Conservation (phyloP, 1,140 invertebrate genomes). For the Hestina assimilis region DNA sequence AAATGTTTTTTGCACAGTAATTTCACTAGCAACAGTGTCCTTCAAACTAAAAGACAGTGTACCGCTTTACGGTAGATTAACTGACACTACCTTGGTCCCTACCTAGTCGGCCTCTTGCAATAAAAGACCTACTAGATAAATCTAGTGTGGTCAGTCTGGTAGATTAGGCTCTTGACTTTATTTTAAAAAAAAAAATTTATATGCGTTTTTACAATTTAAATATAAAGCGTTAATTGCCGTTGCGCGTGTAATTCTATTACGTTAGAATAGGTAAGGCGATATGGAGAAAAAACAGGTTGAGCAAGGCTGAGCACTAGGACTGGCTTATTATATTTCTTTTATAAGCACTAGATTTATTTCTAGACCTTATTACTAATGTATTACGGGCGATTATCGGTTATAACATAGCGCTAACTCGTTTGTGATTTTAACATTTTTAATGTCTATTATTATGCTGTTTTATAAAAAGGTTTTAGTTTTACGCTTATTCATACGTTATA, state of each 20-base stretch:
- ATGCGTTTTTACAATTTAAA: not conserved
- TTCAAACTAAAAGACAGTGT: too few relatives aligned
- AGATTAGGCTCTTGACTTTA: too few relatives aligned
- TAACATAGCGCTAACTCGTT: not conserved
- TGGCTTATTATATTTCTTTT: conserved; percentile 47
- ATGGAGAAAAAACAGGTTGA: conserved; percentile 63
- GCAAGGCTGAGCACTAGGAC: conserved; percentile 31
- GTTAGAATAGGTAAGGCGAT: conserved; percentile 54
- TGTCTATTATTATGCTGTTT: conserved; percentile 4
- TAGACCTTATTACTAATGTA: not conserved
- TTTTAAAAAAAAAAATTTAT: not conserved
- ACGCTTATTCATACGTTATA: too few relatives aligned
- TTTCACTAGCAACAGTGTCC: too few relatives aligned
- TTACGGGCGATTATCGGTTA: conserved; percentile 17
- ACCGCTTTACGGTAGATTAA: too few relatives aligned
- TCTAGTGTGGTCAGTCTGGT: too few relatives aligned
- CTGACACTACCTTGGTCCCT: too few relatives aligned
- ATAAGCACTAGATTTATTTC: conserved; percentile 1
- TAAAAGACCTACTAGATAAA: too few relatives aligned
- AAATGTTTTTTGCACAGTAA: too few relatives aligned
- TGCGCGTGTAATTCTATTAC: conserved; percentile 28
- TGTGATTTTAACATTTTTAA: conserved; percentile 13
- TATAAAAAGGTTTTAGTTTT: too few relatives aligned
- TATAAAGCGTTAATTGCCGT: conserved; percentile 19
- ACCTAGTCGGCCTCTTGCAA: too few relatives aligned